Evolutionary conservation across 2,888 invertebrate species (phyloP).

Genomic region (Drosophila neotestacea): DNA sequence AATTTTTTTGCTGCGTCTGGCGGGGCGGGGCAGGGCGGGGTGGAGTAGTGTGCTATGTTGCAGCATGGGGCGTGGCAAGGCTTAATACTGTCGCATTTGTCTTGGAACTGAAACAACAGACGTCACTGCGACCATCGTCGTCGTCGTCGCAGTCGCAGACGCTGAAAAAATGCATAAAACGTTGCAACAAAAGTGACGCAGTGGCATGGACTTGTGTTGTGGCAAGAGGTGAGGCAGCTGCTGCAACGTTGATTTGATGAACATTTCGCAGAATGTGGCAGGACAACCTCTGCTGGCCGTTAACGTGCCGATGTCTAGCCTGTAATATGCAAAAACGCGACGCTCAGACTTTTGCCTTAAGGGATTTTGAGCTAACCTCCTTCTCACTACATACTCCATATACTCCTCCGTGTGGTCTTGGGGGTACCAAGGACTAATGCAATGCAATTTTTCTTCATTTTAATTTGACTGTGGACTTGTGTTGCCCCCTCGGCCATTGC

Average conservation of each 20-base stretch:
- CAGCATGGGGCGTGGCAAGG: slow-evolving; percentile 49
- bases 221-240: slow-evolving; percentile 51
- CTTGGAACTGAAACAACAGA: slow-evolving; percentile 79
- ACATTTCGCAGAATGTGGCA: slow-evolving; percentile 62
- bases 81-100: slow-evolving; percentile 80
- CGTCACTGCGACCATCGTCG: slow-evolving; percentile 29
- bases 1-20: slow-evolving; percentile 66
- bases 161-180: slow-evolving; percentile 79
- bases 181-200: slow-evolving; percentile 73
- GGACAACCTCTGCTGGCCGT: slow-evolving; percentile 56
- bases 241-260: slow-evolving; percentile 80
- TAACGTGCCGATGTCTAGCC: slow-evolving; percentile 71
- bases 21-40: slow-evolving; percentile 6
- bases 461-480: slow-evolving; percentile 57
- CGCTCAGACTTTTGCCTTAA: slow-evolving; percentile 73
- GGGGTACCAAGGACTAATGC: slow-evolving; percentile 21
- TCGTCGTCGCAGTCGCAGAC: slow-evolving; percentile 58
- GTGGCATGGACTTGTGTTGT: slow-evolving; percentile 20
- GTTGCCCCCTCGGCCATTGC: slow-evolving; percentile 48
- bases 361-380: slow-evolving; percentile 54
- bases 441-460: slow-evolving; percentile 79
- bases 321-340: slow-evolving; percentile 71
- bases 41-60: slow-evolving; percentile 18
- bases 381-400: background rate
- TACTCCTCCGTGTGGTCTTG: background rate